Evolutionary conservation across 1,140 invertebrate species (phyloP).

Genomic region (Hycleus cichorii): DNA sequence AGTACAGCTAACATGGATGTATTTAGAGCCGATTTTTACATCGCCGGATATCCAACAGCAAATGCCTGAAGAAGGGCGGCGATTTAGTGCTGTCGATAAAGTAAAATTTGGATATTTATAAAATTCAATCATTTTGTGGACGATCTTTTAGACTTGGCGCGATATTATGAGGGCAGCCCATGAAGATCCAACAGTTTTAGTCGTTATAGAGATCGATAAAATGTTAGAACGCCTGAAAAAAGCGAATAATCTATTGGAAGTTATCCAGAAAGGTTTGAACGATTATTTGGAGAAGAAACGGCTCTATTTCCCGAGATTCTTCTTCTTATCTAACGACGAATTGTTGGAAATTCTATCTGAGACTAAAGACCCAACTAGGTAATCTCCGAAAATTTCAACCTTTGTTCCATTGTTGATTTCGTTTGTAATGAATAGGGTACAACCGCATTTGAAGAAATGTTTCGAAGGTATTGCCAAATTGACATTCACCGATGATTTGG

Average conservation of each 20-base stretch:
- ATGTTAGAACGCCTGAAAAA: constrained; percentile 68
- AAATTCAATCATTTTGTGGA: constrained; percentile 59
- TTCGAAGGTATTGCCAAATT: constrained; percentile 72
- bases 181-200: constrained; percentile 66
- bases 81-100: constrained; percentile 66
- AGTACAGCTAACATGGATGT: constrained; percentile 84
- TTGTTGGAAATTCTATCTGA: constrained; percentile 92
- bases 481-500: constrained; percentile 66
- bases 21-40: constrained; percentile 86
- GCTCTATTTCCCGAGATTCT: constrained; percentile 85
- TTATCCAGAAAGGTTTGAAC: constrained; percentile 79
- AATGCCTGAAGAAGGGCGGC: constrained; percentile 81
- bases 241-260: constrained; percentile 67
- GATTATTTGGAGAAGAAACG: constrained; percentile 89
- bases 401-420: too few species aligned
- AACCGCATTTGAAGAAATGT: constrained; percentile 88
- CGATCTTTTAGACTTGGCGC: constrained; percentile 43
- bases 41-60: constrained; percentile 89
- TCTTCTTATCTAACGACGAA: constrained; percentile 93
- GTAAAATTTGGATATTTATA: constrained; percentile 46
- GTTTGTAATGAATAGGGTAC: constrained; percentile 53
- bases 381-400: too few species aligned
- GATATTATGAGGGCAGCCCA: constrained; percentile 59
- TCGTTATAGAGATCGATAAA: constrained; percentile 61
- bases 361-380: constrained; percentile 66